Evolutionary conservation across 2,113 vertebrate species (phyloP).

Genomic region (Eleginops maclovinus): DNA sequence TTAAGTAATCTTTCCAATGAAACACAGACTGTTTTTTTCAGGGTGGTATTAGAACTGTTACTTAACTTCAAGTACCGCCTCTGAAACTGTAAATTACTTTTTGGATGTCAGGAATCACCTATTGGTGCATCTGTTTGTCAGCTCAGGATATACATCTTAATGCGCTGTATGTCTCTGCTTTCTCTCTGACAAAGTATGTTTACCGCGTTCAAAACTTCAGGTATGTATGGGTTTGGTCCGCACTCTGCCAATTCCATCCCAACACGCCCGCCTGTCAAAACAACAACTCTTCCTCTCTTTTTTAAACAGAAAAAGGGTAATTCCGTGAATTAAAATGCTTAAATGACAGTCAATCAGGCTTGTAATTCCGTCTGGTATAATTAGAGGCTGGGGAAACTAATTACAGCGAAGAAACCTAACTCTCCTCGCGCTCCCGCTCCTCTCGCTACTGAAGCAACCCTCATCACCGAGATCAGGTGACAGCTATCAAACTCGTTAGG

Average conservation of each 20-base stretch:
- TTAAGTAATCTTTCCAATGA: too few species aligned
- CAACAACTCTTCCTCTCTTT: constrained; percentile 71
- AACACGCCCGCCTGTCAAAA: constrained; percentile 75
- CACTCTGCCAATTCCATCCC: constrained; percentile 55
- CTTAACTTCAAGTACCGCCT: too few species aligned
- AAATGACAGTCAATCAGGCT: constrained; percentile 91
- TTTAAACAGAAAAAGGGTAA: constrained; percentile 77
- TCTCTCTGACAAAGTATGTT: constrained; percentile 50
- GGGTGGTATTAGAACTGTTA: too few species aligned
- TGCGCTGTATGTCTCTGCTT: constrained; percentile 20
- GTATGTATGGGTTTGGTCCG: constrained; percentile 49
- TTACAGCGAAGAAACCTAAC: constrained; percentile 91
- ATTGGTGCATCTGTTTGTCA: constrained; percentile 8
- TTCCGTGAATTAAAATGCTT: constrained; percentile 84
- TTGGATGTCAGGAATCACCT: constrained; percentile 10
- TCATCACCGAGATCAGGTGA: constrained; percentile 87
- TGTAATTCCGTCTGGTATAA: constrained; percentile 88
- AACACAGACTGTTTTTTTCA: too few species aligned
- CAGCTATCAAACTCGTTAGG: constrained; percentile 84
- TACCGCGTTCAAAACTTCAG: constrained; percentile 53
- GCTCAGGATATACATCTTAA: constrained; percentile 22
- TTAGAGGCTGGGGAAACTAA: constrained; percentile 89
- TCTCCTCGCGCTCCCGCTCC: constrained; percentile 75
- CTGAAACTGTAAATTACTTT: background rate
- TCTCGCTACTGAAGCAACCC: constrained; percentile 85